Conservation (phyloP, 1,140 invertebrate species). For the Aphelenchoides besseyi region DNA sequence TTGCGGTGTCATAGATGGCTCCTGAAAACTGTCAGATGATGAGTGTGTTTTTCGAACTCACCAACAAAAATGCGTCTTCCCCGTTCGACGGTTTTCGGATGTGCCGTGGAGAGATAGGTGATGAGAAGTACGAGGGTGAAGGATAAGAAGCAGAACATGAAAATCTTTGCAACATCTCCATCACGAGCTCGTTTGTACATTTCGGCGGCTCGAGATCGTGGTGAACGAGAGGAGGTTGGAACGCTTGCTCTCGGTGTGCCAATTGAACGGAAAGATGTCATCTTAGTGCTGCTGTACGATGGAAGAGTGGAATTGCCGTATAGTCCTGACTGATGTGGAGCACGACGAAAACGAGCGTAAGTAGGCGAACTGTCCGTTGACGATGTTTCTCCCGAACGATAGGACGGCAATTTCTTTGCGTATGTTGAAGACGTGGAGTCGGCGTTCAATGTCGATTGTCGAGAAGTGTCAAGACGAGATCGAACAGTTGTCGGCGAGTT, state of each 20-base stretch:
- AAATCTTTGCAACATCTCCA: slow-evolving; percentile 18
- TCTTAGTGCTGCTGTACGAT: not conserved
- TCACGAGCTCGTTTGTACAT: not conserved
- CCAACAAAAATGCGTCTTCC: slow-evolving; percentile 19
- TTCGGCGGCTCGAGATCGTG: not conserved
- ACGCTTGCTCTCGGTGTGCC: slow-evolving; percentile 4
- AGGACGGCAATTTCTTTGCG: not conserved
- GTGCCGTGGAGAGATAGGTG: slow-evolving; percentile 41
- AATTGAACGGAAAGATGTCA: not conserved
- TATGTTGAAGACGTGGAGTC: not conserved
- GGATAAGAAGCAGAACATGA: slow-evolving; percentile 20
- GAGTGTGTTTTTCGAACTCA: slow-evolving; percentile 20
- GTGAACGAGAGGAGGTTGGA: too few species aligned
- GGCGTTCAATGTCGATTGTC: not conserved
- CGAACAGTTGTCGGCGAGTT: not conserved
- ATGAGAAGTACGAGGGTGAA: slow-evolving; percentile 34
- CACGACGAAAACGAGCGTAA: not conserved
- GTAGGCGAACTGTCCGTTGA: not conserved
- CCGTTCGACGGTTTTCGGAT: slow-evolving; percentile 32
- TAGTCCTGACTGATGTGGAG: not conserved
- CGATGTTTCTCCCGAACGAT: not conserved
- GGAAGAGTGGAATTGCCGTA: not conserved
- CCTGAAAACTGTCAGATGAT: slow-evolving; percentile 40
- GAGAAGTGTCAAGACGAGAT: not conserved
- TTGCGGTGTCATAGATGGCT: slow-evolving; percentile 9